Conservation (phyloP, 2,797 vertebrate species). For the Thalassophryne amazonica region DNA sequence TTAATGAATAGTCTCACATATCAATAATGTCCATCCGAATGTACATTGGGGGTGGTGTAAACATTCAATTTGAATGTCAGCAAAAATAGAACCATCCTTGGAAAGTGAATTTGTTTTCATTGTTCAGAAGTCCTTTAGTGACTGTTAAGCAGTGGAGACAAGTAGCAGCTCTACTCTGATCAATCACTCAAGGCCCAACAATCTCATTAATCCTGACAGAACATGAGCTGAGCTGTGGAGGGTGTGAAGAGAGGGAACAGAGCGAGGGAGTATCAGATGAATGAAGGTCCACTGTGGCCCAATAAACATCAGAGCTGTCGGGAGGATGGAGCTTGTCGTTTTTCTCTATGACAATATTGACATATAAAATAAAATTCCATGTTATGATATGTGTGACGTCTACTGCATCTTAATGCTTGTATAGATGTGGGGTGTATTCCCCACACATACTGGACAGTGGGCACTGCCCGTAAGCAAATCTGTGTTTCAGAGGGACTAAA, state of each 20-base stretch:
- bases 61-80: neutral
- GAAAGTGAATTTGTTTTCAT: neutral
- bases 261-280: neutral
- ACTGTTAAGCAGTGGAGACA: constrained; percentile 13
- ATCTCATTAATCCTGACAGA: constrained; percentile 59
- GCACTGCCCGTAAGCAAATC: too few species aligned
- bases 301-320: neutral
- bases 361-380: too few species aligned
- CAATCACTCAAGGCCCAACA: constrained; percentile 44
- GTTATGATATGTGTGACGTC: too few species aligned
- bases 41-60: neutral
- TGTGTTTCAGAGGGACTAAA: too few species aligned
- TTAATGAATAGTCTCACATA: too few species aligned
- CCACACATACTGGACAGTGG: too few species aligned
- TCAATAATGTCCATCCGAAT: too few species aligned
- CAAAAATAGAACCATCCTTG: neutral
- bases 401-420: too few species aligned
- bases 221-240: constrained; percentile 25
- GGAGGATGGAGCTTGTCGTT: neutral
- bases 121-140: constrained; percentile 10
- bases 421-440: too few species aligned
- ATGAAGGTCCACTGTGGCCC: constrained; percentile 32
- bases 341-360: too few species aligned
- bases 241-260: constrained; percentile 2
- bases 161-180: constrained; percentile 27